Evolutionary conservation across 2,888 invertebrate species (phyloP).

Genomic region (Hybos culiciformis): DNA sequence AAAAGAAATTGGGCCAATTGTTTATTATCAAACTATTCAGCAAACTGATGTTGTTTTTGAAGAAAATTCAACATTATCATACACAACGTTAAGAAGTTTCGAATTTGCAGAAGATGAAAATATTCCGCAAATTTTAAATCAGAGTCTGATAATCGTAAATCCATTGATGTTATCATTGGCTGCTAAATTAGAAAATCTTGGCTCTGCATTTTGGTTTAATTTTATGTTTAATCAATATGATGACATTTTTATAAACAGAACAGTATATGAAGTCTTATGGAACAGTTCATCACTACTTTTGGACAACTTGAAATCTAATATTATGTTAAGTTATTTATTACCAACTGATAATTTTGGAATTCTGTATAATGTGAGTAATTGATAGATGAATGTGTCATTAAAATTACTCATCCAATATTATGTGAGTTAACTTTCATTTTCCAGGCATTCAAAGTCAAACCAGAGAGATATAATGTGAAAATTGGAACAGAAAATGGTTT

Average conservation of each 20-base stretch:
- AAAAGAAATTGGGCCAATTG: conserved; percentile 57
- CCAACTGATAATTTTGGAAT: conserved; percentile 55
- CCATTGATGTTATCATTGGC: conserved; percentile 21
- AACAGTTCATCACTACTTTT: conserved; percentile 52
- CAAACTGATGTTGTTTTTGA: conserved; percentile 18
- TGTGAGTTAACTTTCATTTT: background rate
- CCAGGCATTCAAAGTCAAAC: background rate
- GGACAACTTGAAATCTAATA: conserved; percentile 38
- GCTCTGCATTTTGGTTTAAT: no score
- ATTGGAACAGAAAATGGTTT: conserved; percentile 23
- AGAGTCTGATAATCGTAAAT: conserved; percentile 38
- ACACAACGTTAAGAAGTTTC: conserved; percentile 31
- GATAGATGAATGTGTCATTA: no score
- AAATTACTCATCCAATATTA: no score
- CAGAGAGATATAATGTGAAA: conserved; percentile 17
- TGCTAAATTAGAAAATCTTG: no score
- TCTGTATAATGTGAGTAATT: conserved; percentile 44
- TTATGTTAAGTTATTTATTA: conserved; percentile 43
- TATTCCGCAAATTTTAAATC: conserved; percentile 42
- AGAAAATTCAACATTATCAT: conserved; percentile 30
- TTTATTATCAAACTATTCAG: conserved; percentile 16
- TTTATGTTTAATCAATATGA: no score
- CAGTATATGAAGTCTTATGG: conserved; percentile 54
- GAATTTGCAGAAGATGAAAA: conserved; percentile 45
- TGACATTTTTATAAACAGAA: conserved; percentile 37